phyloP scores from a whole-genome alignment of 2,888 invertebrate genomes.

The Morpho helenor region DNA sequence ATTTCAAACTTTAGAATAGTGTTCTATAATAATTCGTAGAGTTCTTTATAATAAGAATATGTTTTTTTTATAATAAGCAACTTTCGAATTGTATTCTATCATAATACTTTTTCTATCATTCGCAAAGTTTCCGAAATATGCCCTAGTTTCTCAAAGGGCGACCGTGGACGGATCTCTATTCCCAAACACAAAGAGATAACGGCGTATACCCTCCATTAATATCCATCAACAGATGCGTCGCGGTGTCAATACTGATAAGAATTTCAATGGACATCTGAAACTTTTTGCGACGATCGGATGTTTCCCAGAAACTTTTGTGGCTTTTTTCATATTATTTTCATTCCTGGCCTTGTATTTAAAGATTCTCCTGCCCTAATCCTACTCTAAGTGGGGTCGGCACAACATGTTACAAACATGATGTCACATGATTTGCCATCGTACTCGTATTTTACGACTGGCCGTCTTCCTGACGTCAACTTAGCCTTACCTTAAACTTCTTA shows the following conservation, averaged over 20 bases:
- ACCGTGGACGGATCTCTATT: slow-evolving; percentile 39
- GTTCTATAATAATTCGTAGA: no score
- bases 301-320: not conserved
- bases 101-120: slow-evolving; percentile 4
- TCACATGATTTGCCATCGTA: no score
- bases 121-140: slow-evolving; percentile 5
- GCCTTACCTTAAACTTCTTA: no score
- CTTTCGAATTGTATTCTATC: no score
- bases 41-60: no score
- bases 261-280: slow-evolving; percentile 45
- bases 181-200: slow-evolving; percentile 52
- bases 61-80: no score
- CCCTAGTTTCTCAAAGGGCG: slow-evolving; percentile 35
- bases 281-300: slow-evolving; percentile 13
- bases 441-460: no score
- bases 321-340: not conserved
- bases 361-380: no score
- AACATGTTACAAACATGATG: no score
- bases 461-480: no score
- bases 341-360: not conserved
- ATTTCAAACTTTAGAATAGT: no score
- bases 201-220: slow-evolving; percentile 58
- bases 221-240: slow-evolving; percentile 59
- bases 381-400: no score
- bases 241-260: slow-evolving; percentile 57